Percentiles rank a stretch among this genome's conserved stretches.
phyloP scores from a whole-genome alignment of 2,888 invertebrate genomes.

The Portevinia maculata region DNA sequence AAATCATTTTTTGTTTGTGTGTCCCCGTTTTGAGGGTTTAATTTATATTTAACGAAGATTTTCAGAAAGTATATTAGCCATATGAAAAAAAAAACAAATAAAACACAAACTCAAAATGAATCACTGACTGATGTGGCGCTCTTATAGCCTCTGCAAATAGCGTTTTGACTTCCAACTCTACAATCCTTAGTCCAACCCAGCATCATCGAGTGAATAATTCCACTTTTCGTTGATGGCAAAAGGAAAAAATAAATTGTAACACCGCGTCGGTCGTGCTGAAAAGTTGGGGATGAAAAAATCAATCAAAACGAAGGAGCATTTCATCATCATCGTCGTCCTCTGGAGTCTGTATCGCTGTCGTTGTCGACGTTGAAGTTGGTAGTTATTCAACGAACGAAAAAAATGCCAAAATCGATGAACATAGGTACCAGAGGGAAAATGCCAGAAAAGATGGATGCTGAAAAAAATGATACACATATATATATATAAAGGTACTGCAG shows the following conservation, averaged over 20 bases:
- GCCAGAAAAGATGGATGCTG: not conserved
- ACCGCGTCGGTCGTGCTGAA: constrained; percentile 6
- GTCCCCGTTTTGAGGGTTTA: constrained; percentile 13
- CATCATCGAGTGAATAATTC: constrained; percentile 56
- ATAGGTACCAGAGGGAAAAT: constrained; percentile 7
- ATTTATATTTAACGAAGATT: constrained; percentile 73
- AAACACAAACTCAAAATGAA: constrained; percentile 31
- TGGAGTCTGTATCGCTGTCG: constrained; percentile 3
- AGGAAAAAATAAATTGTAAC: constrained; percentile 42
- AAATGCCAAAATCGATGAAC: constrained; percentile 21
- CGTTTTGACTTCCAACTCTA: constrained; percentile 42
- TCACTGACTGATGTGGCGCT: constrained; percentile 20
- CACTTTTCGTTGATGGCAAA: constrained; percentile 40
- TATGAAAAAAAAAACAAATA: constrained; percentile 23
- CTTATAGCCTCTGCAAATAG: constrained; percentile 42
- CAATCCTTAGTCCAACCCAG: constrained; percentile 12
- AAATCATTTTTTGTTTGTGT: not conserved
- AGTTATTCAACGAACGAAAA: constrained; percentile 26
- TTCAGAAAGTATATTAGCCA: constrained; percentile 60
- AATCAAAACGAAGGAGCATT: constrained; percentile 71
- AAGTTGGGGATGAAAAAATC: constrained; percentile 63
- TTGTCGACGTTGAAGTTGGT: constrained; percentile 19
- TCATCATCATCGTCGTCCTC: constrained; percentile 60
- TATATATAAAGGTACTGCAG: too few species aligned
- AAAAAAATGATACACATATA: not conserved